phyloP scores from a whole-genome alignment of 2,888 invertebrate species.

The Agonopterix heracliana region DNA sequence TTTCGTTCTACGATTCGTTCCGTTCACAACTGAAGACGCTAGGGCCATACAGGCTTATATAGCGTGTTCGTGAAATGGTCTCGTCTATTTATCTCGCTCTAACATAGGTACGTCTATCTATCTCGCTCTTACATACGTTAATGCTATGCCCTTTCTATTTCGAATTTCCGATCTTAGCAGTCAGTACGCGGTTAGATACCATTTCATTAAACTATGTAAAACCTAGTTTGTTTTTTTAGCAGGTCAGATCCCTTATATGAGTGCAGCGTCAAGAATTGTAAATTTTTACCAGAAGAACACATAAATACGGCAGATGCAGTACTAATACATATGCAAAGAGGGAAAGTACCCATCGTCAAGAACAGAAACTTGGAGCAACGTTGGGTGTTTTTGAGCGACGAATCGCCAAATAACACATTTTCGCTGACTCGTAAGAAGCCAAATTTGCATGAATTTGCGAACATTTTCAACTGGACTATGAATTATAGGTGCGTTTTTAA shows the following conservation, averaged over 20 bases:
- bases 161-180: too few species aligned
- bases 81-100: too few species aligned
- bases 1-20: too few species aligned
- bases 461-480: slow-evolving; percentile 81
- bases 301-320: slow-evolving; percentile 76
- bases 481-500: slow-evolving; percentile 62
- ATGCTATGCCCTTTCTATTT: too few species aligned
- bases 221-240: neutral
- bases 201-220: too few species aligned
- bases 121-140: too few species aligned
- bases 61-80: too few species aligned
- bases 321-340: slow-evolving; percentile 59
- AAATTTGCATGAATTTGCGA: slow-evolving; percentile 56
- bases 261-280: slow-evolving; percentile 77
- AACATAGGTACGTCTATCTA: too few species aligned
- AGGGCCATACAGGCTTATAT: too few species aligned
- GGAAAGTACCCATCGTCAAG: slow-evolving; percentile 18
- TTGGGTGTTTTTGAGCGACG: slow-evolving; percentile 81
- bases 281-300: slow-evolving; percentile 59
- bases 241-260: neutral
- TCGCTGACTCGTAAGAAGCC: slow-evolving; percentile 33
- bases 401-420: slow-evolving; percentile 78
- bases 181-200: too few species aligned
- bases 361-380: slow-evolving; percentile 57
- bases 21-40: too few species aligned